These are phyloP conservation scores for Atherinosoma microstoma DNA, from an alignment of 2,797 vertebrate genomes.

Conservation along the genomic window DNA sequence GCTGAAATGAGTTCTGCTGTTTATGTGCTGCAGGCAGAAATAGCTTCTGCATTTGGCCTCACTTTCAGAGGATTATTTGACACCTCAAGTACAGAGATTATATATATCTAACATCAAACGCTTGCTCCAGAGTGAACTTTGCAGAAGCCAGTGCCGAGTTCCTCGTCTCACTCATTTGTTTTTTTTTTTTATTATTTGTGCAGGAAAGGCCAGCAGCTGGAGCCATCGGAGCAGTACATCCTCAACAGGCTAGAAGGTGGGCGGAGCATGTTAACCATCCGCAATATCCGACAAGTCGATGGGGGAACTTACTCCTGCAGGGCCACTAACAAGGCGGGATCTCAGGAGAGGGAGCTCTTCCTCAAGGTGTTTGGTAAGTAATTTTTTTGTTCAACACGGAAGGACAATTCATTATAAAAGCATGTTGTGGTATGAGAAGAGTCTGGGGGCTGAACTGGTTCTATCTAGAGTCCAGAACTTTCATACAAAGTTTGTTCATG, in stretches of 20 bases:
- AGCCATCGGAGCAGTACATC: conserved; percentile 90
- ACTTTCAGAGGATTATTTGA: conserved; percentile 37
- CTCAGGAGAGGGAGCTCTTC: conserved; percentile 89
- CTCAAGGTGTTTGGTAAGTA: conserved; percentile 98
- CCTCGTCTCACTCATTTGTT: not conserved
- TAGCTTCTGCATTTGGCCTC: conserved; percentile 31
- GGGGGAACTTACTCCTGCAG: conserved; percentile 90
- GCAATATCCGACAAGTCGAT: conserved; percentile 89
- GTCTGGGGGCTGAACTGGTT: no score
- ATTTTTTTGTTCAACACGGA: not conserved
- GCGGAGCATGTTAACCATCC: conserved; percentile 90
- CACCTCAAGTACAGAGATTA: conserved; percentile 35
- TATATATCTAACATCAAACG: conserved; percentile 25
- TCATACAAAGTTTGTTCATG: no score
- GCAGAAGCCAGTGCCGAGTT: not conserved
- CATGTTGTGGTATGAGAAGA: no score
- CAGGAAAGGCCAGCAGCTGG: conserved; percentile 91
- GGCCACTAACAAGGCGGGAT: conserved; percentile 95
- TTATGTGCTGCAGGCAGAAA: conserved; percentile 41
- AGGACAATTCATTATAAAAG: no score
- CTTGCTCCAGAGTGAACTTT: not conserved
- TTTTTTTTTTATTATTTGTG: conserved; percentile 34
- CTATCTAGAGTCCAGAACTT: no score
- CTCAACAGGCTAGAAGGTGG: conserved; percentile 82
- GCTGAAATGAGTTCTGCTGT: conserved; percentile 26